Evolutionary conservation across 1,140 invertebrate species (phyloP), one percentile per base, ranked within the genome.

Genomic region (Tetragonula clypearis): DNA sequence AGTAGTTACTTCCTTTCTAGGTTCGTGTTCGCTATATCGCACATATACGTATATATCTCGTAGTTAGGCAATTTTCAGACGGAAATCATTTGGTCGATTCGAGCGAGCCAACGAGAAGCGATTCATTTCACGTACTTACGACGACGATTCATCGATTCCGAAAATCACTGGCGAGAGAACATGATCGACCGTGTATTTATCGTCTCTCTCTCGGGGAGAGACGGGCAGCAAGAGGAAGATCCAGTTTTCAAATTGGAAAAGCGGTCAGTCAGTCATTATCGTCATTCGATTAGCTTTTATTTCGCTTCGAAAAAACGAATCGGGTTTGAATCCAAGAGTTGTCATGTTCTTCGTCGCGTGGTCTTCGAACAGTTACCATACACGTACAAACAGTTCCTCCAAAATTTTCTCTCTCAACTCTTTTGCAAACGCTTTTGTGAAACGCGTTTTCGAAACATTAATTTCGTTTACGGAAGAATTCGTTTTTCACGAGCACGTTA

Each of bases 301-400:
- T 62, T 12, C 11, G n/a, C 3, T 60, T 23, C 23, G 11, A 30
- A 30, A 30, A 6, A 65, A 65, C 11, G 14, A 56, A 56, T 56
- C 41, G 41, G 41, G 4, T 8, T 41, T 41, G 5, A 41, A 41
- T 26, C 30, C 30, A 30, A 30, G 30, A 30, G 30, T 30, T 30
- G 15, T 30, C 65, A 9, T 30, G 26, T 17, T 30, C 15, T 66
- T 66, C 65, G 1, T 26, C 2, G 14, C 8, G n/a, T 30, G 26
- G 65, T 68, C 30, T 69, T 21, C 53, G 41, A n/a, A n/a, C 68
- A 73, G 53, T 85, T 85, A 81, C 84, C 84, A 85, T 53, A 80
- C 71, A 80, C 78, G 84, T 79, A 81, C 82, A 84, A 84, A 41
- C 77, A 79, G 76, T 79, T 79, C 82, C 82, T 72, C 56, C 66